Percentiles rank a stretch among this genome's conserved stretches.
These are phyloP conservation scores for Agrochola circellaris DNA, from an alignment of 2,888 invertebrate genomes.

Conservation along the genomic window DNA sequence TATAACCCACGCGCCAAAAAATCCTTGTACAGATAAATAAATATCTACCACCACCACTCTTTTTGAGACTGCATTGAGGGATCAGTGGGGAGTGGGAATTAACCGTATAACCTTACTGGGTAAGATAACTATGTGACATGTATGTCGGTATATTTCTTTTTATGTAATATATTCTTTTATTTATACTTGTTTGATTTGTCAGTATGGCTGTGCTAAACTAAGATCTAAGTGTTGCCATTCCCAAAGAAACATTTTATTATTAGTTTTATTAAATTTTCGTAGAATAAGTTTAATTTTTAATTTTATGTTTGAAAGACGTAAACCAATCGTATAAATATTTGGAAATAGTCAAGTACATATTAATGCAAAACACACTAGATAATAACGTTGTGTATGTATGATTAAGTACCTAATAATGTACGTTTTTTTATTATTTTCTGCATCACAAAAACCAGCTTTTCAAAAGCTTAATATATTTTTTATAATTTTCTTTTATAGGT, in stretches of 20 bases:
- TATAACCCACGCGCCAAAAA: background rate
- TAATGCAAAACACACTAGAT: constrained; percentile 6
- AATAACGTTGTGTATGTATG: background rate
- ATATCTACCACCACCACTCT: background rate
- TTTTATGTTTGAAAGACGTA: constrained; percentile 7
- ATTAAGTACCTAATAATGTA: background rate
- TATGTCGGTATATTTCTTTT: constrained; percentile 1
- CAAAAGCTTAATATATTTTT: constrained; percentile 3
- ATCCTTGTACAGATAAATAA: background rate
- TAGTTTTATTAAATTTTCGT: constrained; percentile 35
- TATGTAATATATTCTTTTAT: background rate
- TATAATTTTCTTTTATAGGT: constrained; percentile 3
- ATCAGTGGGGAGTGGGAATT: background rate
- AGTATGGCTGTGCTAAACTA: constrained; percentile 70
- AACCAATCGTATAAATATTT: background rate
- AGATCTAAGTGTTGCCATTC: constrained; percentile 59
- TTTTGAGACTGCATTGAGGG: background rate
- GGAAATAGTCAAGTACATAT: constrained; percentile 14
- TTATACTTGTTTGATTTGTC: constrained; percentile 49
- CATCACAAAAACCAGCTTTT: constrained; percentile 18
- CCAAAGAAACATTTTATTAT: constrained; percentile 61
- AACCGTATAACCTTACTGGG: background rate
- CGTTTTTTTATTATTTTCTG: background rate
- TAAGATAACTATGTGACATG: background rate
- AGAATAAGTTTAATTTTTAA: constrained; percentile 30